These are phyloP conservation scores for Pseudorasbora parva DNA, from an alignment of 2,113 vertebrate genomes.

Conservation along the genomic window DNA sequence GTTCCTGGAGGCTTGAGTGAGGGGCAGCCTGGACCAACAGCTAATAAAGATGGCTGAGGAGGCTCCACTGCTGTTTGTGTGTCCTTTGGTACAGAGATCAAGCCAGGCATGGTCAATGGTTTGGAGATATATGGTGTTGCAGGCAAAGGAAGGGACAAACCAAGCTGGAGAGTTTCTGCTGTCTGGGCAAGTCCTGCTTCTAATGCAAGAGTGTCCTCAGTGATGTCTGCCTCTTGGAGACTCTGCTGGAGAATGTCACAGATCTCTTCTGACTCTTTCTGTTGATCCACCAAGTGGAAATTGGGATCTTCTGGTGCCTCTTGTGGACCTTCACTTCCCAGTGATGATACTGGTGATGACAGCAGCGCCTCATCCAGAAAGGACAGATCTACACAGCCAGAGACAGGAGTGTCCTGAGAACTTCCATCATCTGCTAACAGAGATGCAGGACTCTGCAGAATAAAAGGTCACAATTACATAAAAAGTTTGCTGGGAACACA, in stretches of 20 bases:
- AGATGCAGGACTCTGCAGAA: conserved; percentile 76
- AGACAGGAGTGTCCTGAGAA: conserved; percentile 71
- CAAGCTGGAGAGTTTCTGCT: conserved; percentile 70
- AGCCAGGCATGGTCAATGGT: conserved; percentile 65
- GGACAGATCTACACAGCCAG: conserved; percentile 80
- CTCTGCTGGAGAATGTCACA: conserved; percentile 82
- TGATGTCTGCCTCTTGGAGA: conserved; percentile 82
- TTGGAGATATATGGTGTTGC: conserved; percentile 70
- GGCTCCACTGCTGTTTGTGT: conserved; percentile 79
- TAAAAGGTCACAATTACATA: background rate
- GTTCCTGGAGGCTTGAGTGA: conserved; percentile 76
- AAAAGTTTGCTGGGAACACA: background rate
- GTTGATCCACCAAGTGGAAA: conserved; percentile 59
- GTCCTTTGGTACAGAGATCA: conserved; percentile 70
- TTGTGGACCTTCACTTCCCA: conserved; percentile 61
- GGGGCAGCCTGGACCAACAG: conserved; percentile 77
- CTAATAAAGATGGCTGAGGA: conserved; percentile 79
- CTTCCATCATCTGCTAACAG: conserved; percentile 76
- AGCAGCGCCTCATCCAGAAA: conserved; percentile 81
- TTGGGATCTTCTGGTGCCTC: conserved; percentile 57
- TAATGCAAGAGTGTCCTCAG: conserved; percentile 79
- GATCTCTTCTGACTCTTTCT: conserved; percentile 62
- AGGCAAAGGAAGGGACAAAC: conserved; percentile 68
- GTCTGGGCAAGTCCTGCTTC: conserved; percentile 72
- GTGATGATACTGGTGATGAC: conserved; percentile 69